phyloP scores from a whole-genome alignment of 2,797 vertebrate genomes.

The Rhabdomys pumilio region DNA sequence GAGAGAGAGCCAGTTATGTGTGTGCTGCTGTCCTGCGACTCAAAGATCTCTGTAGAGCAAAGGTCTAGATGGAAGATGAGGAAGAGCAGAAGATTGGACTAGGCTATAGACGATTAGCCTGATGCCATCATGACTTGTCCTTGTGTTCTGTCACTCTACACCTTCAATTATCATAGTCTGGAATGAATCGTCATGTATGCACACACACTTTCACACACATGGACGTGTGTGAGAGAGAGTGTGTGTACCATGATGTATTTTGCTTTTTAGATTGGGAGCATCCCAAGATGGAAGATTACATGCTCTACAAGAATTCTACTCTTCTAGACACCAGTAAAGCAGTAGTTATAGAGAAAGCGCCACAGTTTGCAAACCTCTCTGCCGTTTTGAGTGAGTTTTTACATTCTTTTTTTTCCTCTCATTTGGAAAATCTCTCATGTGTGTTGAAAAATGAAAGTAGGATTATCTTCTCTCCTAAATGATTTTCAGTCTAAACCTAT shows the following conservation, averaged over 20 bases:
- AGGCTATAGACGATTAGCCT: background rate
- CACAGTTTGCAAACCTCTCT: slow-evolving; percentile 91
- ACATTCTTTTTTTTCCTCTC: background rate
- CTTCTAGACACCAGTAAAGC: slow-evolving; percentile 93
- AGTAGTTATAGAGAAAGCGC: slow-evolving; percentile 88
- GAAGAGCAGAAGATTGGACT: background rate
- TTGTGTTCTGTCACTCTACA: slow-evolving; percentile 51
- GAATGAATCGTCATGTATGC: background rate
- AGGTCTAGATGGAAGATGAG: slow-evolving; percentile 20
- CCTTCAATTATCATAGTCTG: background rate
- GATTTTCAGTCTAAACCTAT: slow-evolving; percentile 37
- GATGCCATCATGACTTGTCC: background rate
- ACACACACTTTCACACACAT: fast-evolving
- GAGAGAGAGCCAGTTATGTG: background rate
- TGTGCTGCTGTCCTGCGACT: background rate
- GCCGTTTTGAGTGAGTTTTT: slow-evolving; percentile 91
- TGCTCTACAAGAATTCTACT: slow-evolving; percentile 93
- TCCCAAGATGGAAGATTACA: slow-evolving; percentile 52
- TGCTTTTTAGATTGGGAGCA: slow-evolving; percentile 78
- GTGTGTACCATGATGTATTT: background rate
- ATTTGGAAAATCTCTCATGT: background rate
- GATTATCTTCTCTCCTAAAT: slow-evolving; percentile 24
- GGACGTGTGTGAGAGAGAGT: background rate
- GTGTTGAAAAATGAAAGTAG: slow-evolving; percentile 12
- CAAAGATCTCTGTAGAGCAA: background rate